Conservation (phyloP, 2,797 vertebrate genomes). For the Ctenopoma multispine region DNA sequence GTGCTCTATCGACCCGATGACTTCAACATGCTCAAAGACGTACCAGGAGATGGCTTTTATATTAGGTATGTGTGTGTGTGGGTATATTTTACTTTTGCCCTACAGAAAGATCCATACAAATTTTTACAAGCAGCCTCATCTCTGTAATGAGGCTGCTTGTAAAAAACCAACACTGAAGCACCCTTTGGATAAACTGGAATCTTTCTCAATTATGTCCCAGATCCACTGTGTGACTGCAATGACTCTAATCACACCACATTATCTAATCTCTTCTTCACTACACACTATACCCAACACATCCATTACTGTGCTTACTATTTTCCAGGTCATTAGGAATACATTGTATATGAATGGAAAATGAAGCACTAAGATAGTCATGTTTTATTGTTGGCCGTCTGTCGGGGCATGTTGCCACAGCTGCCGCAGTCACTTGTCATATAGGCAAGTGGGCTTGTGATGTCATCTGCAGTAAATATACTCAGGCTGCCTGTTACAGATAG, state of each 20-base stretch:
- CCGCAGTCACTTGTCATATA: conserved; percentile 77
- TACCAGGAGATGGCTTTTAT: conserved; percentile 95
- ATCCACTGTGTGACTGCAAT: conserved; percentile 53
- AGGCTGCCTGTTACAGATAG: conserved; percentile 59
- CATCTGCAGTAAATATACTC: conserved; percentile 79
- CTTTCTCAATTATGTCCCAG: conserved; percentile 75
- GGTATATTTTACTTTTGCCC: not conserved
- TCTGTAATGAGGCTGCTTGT: too few species aligned
- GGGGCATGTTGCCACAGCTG: conserved; percentile 73
- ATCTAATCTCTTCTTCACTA: conserved; percentile 44
- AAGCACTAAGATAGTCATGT: conserved; percentile 70
- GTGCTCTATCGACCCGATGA: conserved; percentile 92
- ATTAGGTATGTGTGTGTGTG: conserved; percentile 85
- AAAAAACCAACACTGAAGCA: conserved; percentile 45
- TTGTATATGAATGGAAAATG: conserved; percentile 47
- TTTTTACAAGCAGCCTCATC: conserved; percentile 47
- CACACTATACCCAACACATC: conserved; percentile 7
- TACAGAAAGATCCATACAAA: conserved; percentile 27
- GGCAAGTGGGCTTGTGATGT: conserved; percentile 74
- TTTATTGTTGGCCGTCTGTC: conserved; percentile 68
- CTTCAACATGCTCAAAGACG: conserved; percentile 90
- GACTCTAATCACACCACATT: conserved; percentile 53
- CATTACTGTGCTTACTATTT: conserved; percentile 34
- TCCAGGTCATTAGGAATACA: conserved; percentile 38
- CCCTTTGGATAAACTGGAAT: conserved; percentile 54